Conservation (phyloP, 2,797 vertebrate species). For the Salarias fasciatus region DNA sequence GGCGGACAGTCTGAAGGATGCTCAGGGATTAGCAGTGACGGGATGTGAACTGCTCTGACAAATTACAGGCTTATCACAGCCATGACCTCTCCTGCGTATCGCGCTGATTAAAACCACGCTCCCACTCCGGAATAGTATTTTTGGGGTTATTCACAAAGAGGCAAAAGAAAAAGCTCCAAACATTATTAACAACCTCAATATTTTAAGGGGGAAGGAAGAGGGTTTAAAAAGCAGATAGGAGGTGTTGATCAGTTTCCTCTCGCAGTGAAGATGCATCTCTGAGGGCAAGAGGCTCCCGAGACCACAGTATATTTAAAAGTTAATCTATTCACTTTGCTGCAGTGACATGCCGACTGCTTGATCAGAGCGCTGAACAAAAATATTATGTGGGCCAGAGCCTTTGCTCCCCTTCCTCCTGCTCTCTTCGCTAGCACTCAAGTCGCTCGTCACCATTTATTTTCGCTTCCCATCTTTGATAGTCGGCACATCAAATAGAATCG, state of each 20-base stretch:
- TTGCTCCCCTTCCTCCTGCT: conserved; percentile 74
- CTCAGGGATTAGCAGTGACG: conserved; percentile 48
- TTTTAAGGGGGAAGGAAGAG: conserved; percentile 19
- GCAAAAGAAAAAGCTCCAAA: conserved; percentile 14
- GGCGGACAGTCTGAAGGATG: conserved; percentile 63
- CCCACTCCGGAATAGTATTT: conserved; percentile 36
- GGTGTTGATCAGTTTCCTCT: conserved; percentile 75
- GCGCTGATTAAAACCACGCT: conserved; percentile 42
- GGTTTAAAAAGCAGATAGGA: conserved; percentile 62
- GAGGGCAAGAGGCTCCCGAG: conserved; percentile 75
- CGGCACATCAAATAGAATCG: conserved; percentile 79
- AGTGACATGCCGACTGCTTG: conserved; percentile 81
- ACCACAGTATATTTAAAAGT: conserved; percentile 82
- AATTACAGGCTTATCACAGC: conserved; percentile 57
- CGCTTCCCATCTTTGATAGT: conserved; percentile 81
- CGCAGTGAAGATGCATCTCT: conserved; percentile 67
- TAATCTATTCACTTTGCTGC: conserved; percentile 86
- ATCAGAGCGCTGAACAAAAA: conserved; percentile 81
- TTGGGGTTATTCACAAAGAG: conserved; percentile 55
- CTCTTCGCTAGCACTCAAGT: conserved; percentile 69
- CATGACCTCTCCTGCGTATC: conserved; percentile 28
- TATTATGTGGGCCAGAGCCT: conserved; percentile 81
- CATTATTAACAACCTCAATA: conserved; percentile 62
- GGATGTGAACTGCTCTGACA: conserved; percentile 56
- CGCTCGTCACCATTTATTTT: conserved; percentile 76